Evolutionary conservation across 2,888 invertebrate species (phyloP).

Genomic region (Parthenolecanium corni): DNA sequence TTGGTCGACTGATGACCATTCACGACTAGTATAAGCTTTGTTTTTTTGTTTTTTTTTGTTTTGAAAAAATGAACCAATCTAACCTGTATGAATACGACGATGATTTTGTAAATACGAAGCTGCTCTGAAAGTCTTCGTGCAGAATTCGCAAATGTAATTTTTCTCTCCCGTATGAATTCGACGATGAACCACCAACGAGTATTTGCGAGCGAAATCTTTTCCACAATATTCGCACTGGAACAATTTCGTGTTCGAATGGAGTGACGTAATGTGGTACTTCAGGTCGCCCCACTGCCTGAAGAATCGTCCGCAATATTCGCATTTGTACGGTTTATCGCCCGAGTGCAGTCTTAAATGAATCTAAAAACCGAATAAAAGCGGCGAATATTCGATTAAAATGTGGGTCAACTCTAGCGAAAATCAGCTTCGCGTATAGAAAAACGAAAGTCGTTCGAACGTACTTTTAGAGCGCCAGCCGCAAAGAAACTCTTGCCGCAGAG

Average conservation of each 20-base stretch:
- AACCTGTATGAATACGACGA: constrained; percentile 71
- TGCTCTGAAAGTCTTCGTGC: constrained; percentile 70
- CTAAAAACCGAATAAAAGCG: constrained; percentile 37
- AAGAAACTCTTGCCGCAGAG: constrained; percentile 74
- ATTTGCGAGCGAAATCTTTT: constrained; percentile 77
- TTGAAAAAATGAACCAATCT: no score
- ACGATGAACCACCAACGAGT: constrained; percentile 72
- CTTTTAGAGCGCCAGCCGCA: constrained; percentile 68
- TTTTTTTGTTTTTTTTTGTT: no score
- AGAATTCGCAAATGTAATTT: constrained; percentile 76
- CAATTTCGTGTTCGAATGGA: constrained; percentile 66
- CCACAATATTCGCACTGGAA: constrained; percentile 82
- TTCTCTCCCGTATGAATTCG: constrained; percentile 77
- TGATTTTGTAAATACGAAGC: constrained; percentile 76
- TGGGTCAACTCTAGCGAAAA: not conserved
- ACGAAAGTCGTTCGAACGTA: constrained; percentile 36
- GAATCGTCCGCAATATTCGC: constrained; percentile 61
- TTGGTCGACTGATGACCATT: no score
- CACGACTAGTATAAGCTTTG: no score
- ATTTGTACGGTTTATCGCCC: constrained; percentile 74
- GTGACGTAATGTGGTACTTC: constrained; percentile 71
- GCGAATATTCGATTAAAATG: not conserved
- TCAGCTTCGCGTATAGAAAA: not conserved
- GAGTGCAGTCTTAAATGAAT: constrained; percentile 69
- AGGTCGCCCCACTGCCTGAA: constrained; percentile 83